A percentile compares a stretch with the other conserved stretches of the same genome.
These are phyloP conservation scores for Argyresthia goedartella DNA, from an alignment of 2,888 invertebrate species.

Conservation along the genomic window DNA sequence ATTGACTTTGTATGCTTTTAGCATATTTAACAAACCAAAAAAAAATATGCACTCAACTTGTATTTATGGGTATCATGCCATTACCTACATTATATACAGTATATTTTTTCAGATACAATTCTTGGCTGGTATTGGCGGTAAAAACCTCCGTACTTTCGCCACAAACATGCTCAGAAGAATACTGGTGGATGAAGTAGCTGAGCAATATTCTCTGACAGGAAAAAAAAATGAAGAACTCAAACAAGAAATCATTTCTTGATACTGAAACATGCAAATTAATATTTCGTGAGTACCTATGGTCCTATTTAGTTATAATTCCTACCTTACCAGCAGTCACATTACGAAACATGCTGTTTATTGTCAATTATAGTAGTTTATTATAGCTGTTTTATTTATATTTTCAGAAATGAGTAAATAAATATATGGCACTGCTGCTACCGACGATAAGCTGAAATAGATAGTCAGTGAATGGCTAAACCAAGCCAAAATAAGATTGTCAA, in stretches of 20 bases:
- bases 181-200: slow-evolving; percentile 1
- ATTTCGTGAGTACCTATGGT: not conserved
- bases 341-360: not conserved
- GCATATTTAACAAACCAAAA: too few species aligned
- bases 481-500: slow-evolving; percentile 5
- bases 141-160: not conserved
- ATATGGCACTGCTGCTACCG: slow-evolving; percentile 1
- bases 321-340: not conserved
- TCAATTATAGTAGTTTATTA: not conserved
- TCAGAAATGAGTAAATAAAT: not conserved
- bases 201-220: slow-evolving; percentile 1
- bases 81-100: too few species aligned
- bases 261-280: slow-evolving; percentile 1
- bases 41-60: too few species aligned
- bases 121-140: slow-evolving; percentile 1
- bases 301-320: not conserved
- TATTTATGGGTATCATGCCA: too few species aligned
- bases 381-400: not conserved
- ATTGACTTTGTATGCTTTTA: too few species aligned
- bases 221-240: slow-evolving; percentile 1
- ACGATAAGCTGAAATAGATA: slow-evolving; percentile 3
- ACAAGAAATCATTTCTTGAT: slow-evolving; percentile 1
- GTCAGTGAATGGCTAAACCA: slow-evolving; percentile 7
- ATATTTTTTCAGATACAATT: slow-evolving; percentile 1
- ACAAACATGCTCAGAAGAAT: slow-evolving; percentile 3